Base-by-base conservation (phyloP, 1,140 invertebrate genomes). In the Dendrolimus punctatus region DNA sequence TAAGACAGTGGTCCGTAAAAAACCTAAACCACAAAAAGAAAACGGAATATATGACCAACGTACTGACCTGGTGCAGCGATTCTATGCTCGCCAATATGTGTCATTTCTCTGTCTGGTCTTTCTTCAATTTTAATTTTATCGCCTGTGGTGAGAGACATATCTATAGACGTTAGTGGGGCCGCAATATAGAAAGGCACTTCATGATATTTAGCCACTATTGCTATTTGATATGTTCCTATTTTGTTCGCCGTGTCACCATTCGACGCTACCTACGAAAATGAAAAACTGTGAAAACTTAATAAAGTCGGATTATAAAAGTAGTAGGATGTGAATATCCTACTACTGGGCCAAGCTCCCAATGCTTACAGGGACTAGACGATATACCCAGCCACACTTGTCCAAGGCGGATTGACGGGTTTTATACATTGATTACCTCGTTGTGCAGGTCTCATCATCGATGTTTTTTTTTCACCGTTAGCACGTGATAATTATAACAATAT, bases 191-290 rank as follows among this genome's bases (percentile, higher is more conserved):
- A 99, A 58, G 97, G 96, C 39, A 99, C 93, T 10, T 90, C 89
- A 75, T 99, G 97, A 85, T 98, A 88, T 70, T 96, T 95, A 6
- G 97, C 96, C 39, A 95, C 87, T 44, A 99, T 93, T 1, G 98
- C 97, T 71, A 99, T 93, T 92, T 97, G 96, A 82, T 99, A 99
- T 10, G 98, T 99, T 61, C 98, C 98, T 79, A 99, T 98, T 92
- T 99, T 99, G 80, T 99, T 99, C 1, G 98, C 98, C 3, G 98
- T 99, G 81, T 99, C 98, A 3, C 98, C 98, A 88, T 99, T 99
- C 2, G 92, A 91, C 8, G 94, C 96, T 38, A 98, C 90, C 91
- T 92, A 53, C 8, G 3, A 46, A 39, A 38, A 23, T 2, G 23
- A 23, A 23, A 3, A 23, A 23, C 23, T 23, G 3, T 23, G 23